Evolutionary conservation across 1,140 invertebrate genomes (phyloP).

Genomic region (Caenorhabditis inopinata): DNA sequence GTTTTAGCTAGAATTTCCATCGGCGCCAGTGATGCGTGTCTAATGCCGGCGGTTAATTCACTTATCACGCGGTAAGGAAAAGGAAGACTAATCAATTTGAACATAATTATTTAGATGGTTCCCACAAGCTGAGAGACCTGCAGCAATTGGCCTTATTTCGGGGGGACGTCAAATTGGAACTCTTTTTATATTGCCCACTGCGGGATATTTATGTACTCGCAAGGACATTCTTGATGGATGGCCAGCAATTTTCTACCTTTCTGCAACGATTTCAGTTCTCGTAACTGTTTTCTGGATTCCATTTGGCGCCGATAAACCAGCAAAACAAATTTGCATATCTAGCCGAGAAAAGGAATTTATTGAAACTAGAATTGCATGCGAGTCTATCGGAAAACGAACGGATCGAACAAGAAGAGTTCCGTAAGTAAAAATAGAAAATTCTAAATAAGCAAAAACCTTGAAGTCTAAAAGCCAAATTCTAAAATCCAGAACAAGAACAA

Average conservation of each 20-base stretch:
- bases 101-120: slow-evolving; percentile 54
- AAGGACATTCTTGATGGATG: slow-evolving; percentile 63
- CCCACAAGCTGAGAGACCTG: slow-evolving; percentile 59
- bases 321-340: slow-evolving; percentile 64
- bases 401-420: slow-evolving; percentile 54
- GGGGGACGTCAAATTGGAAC: slow-evolving; percentile 64
- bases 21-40: slow-evolving; percentile 62
- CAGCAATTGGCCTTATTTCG: slow-evolving; percentile 65
- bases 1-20: slow-evolving; percentile 56
- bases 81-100: not conserved
- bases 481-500: too few species aligned
- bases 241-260: slow-evolving; percentile 65
- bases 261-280: slow-evolving; percentile 54
- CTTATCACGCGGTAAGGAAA: slow-evolving; percentile 55
- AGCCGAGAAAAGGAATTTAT: slow-evolving; percentile 60
- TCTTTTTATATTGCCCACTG: slow-evolving; percentile 64
- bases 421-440: slow-evolving; percentile 19
- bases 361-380: slow-evolving; percentile 64
- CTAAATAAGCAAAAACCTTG: too few species aligned
- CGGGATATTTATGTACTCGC: slow-evolving; percentile 63
- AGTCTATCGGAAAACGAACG: slow-evolving; percentile 63
- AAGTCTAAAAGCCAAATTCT: too few species aligned
- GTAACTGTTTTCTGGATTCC: slow-evolving; percentile 64
- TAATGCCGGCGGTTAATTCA: slow-evolving; percentile 63
- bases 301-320: slow-evolving; percentile 63